Evolutionary conservation across 2,888 invertebrate species (phyloP), one percentile per base, ranked within the genome.

Genomic region (Hypselothyrea guttata): DNA sequence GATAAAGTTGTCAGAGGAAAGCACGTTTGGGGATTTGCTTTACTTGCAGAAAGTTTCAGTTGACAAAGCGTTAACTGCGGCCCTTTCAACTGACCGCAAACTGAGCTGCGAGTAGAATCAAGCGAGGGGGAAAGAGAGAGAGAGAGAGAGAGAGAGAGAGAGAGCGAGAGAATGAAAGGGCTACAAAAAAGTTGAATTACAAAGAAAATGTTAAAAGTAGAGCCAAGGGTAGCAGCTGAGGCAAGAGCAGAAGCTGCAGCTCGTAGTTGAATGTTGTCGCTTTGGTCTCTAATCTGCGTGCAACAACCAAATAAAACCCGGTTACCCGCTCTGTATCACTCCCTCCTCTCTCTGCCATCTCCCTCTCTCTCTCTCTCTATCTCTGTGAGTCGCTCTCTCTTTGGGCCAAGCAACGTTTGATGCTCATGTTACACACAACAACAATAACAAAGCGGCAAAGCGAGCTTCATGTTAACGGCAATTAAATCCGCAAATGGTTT

Each of bases 401-500:
- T 13, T 61, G 67, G 76, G 70, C 37, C 70, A 44, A 51, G 38
- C 60, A 58, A 44, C 47, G 22, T 27, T 28, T 16, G 34, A 11
- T 22, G n/a, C 8, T 13, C n/a, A 13, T 15, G 15, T 38, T 35
- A 22, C 49, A 28, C 38, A 33, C 53, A 66, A 37, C 55, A 52
- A 61, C 60, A 71, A 62, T 28, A 40, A 33, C 54, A 71, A 74
- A 5, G 22, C 2, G 22, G 75, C 63, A 62, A 60, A 70, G 62
- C 51, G 75, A 72, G 62, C 61, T 73, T 66, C 83, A 77, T 83
- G 75, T 79, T 79, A 79, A 77, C 75, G 85, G 85, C 85, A 84
- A 85, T 84, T 84, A 84, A 83, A 85, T 85, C 79, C 73, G 63
- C 85, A 86, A 84, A 82, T 78, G 74, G 71, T 66, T 84, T 77